Evolutionary conservation across 1,140 invertebrate genomes (phyloP), one percentile per base, ranked within the genome.

Genomic region (Liolophura sinensis): DNA sequence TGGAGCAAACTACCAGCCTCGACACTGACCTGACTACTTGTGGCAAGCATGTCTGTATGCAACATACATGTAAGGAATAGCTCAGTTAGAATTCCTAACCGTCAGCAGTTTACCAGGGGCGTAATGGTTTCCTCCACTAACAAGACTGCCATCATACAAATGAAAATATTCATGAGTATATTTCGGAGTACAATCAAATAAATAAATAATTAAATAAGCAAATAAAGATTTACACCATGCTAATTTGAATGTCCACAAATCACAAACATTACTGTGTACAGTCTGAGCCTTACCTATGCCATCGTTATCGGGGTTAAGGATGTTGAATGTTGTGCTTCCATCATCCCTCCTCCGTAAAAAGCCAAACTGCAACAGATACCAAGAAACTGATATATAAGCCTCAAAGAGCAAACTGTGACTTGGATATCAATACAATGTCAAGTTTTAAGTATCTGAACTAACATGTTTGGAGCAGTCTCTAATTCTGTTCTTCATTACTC

Each of bases 281-380:
- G 16, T 40, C 22, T 0, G 18, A 25, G 62, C 76, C 92, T 90
- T 60, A 84, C 81, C 75, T 63, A 77, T 75, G 56, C 83, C 83
- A 70, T 80, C 77, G 74, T 82, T 82, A 56, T 91, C 91, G 51
- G 92, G 90, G 20, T 93, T 91, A 16, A 97, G 87, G 61, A 98
- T 90, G 72, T 92, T 91, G n/a, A 98, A 81, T 57, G 93, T 92
- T 0, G 95, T 97, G 0, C 89, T 92, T 7, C 93, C 94, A 84
- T 96, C 93, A 68, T 90, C 89, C 65, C 89, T 88, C 74, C 93
- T 90, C 18, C 92, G 84, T 31, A 95, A 82, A 73, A 93, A 95
- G 49, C 92, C 92, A 89, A 95, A 90, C 85, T 91, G 72, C 27
- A 78, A 75, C 67, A 60, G 58, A 40, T 57, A 68, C 63, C 48